Percentiles rank a stretch among this genome's conserved stretches.
Evolutionary conservation across 1,140 invertebrate species (phyloP).

Genomic region (Monomorium pharaonis): DNA sequence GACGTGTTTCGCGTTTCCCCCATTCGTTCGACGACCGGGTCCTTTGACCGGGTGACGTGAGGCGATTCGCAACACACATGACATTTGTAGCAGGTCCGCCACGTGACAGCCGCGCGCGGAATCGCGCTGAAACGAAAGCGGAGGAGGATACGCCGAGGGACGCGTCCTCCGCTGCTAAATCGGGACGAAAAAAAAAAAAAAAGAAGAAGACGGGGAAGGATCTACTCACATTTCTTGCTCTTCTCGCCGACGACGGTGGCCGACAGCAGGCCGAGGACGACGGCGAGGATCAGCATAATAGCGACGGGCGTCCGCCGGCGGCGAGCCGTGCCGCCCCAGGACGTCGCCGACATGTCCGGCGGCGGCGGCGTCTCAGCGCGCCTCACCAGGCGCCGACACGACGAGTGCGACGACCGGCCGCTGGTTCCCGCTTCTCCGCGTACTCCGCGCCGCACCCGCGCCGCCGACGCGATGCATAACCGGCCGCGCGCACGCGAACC

Average conservation of each 20-base stretch:
- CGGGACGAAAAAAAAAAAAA: too few relatives aligned
- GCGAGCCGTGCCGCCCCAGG: conserved; percentile 63
- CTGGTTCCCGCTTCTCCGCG: conserved; percentile 63
- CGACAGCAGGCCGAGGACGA: conserved; percentile 66
- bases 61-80: not conserved
- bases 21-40: not conserved
- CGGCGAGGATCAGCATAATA: conserved; percentile 43
- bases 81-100: not conserved
- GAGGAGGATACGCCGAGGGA: too few relatives aligned
- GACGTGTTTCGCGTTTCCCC: not conserved
- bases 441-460: conserved; percentile 5
- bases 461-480: conserved; percentile 49
- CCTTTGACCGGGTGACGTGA: not conserved
- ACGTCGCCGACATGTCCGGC: conserved; percentile 76
- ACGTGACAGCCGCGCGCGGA: conserved; percentile 17
- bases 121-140: not conserved
- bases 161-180: too few relatives aligned
- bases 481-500: conserved; percentile 17
- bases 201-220: too few relatives aligned
- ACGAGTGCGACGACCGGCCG: conserved; percentile 56
- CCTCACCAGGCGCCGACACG: conserved; percentile 29
- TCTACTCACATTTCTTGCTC: conserved; percentile 80
- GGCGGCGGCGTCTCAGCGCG: conserved; percentile 59
- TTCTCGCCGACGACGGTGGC: conserved; percentile 73
- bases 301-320: conserved; percentile 34